phyloP scores from a whole-genome alignment of 2,113 vertebrate genomes.

The Cettia cetti region DNA sequence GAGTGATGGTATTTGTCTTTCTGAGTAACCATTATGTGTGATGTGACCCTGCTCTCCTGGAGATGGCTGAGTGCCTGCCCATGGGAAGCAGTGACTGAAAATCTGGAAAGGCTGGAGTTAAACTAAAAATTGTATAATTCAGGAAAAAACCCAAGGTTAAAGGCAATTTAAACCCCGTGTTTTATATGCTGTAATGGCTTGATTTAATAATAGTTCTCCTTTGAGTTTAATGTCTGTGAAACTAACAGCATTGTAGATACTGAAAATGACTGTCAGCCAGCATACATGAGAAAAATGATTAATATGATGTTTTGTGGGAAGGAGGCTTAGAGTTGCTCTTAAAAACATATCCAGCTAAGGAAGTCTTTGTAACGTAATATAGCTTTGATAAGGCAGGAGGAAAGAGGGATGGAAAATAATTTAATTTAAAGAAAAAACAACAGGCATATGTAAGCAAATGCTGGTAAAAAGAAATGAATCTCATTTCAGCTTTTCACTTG shows the following conservation, averaged over 20 bases:
- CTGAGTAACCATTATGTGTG: background rate
- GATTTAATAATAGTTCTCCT: background rate
- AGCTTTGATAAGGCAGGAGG: slow-evolving; percentile 1
- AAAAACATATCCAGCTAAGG: background rate
- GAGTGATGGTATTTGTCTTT: background rate
- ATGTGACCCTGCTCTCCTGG: too few relatives aligned
- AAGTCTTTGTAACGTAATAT: background rate
- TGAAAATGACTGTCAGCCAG: background rate
- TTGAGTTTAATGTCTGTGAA: background rate
- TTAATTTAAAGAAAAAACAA: slow-evolving; percentile 34
- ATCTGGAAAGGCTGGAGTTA: background rate
- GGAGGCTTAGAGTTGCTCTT: background rate
- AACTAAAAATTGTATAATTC: background rate
- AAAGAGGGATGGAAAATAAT: background rate
- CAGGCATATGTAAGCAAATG: slow-evolving; percentile 3
- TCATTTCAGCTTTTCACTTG: slow-evolving; percentile 35
- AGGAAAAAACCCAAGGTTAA: background rate
- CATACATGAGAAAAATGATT: background rate
- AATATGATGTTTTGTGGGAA: background rate
- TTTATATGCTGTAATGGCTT: background rate
- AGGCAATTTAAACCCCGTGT: background rate
- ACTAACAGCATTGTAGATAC: background rate
- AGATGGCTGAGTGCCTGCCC: background rate
- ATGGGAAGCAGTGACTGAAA: background rate
- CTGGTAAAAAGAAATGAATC: background rate